Percentiles rank a stretch among this genome's conserved stretches.
Conservation (phyloP, 2,113 vertebrate species). For the Colinus virginianus region DNA sequence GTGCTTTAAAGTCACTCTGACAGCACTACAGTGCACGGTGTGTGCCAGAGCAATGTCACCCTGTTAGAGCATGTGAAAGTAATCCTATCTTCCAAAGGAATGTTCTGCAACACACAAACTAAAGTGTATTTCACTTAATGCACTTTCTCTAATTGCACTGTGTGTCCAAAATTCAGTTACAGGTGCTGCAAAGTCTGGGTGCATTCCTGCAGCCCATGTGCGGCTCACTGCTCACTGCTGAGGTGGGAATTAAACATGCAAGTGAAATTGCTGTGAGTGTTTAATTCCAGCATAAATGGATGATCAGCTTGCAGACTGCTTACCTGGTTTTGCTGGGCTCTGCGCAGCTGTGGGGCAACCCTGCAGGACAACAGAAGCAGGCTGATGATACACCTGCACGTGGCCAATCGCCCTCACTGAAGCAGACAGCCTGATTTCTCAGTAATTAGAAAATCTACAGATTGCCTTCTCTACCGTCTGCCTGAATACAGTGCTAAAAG, state of each 20-base stretch:
- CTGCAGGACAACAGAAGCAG: background rate
- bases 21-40: background rate
- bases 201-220: background rate
- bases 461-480: background rate
- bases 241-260: background rate
- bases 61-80: background rate
- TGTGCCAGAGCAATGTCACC: background rate
- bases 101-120: background rate
- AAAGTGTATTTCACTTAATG: background rate
- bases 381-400: background rate
- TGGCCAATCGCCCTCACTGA: background rate
- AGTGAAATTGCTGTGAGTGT: background rate
- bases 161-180: background rate
- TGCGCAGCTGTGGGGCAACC: background rate
- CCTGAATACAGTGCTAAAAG: background rate
- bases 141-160: background rate
- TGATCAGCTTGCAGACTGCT: background rate
- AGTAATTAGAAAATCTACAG: background rate
- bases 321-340: background rate
- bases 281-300: background rate
- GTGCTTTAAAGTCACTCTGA: background rate
- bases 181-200: background rate
- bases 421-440: background rate
- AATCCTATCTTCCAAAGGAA: background rate
- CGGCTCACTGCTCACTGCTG: fast-evolving